A percentile compares a stretch with the other conserved stretches of the same genome.
Evolutionary conservation across 2,797 vertebrate genomes (phyloP).

Genomic region (Muscicapa comitata): DNA sequence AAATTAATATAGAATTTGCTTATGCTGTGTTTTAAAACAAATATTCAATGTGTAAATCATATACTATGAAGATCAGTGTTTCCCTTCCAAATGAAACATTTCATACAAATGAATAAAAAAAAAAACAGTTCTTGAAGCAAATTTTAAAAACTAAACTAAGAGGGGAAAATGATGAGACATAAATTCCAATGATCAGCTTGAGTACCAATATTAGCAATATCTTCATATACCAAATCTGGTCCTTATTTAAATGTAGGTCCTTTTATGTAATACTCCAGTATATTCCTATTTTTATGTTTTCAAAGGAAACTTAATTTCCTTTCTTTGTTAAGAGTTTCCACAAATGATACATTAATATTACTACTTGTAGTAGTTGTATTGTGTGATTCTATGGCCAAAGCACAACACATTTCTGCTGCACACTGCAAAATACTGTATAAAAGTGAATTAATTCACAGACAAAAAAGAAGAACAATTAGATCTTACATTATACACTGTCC

Average conservation of each 20-base stretch:
- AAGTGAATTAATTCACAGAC: not conserved
- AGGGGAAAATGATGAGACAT: not conserved
- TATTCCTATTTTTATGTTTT: not conserved
- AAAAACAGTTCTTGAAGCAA: not conserved
- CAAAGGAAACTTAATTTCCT: not conserved
- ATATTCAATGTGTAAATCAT: not conserved
- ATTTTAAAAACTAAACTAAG: not conserved
- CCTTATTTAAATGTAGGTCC: not conserved
- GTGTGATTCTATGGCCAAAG: not conserved
- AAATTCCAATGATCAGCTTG: not conserved
- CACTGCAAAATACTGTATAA: not conserved
- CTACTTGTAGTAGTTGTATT: not conserved
- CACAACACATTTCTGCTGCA: not conserved
- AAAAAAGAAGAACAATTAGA: not conserved
- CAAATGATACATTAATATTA: not conserved
- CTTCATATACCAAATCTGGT: not conserved
- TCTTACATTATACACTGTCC: not conserved
- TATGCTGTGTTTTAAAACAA: not conserved
- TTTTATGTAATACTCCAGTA: not conserved
- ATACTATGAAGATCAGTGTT: not conserved
- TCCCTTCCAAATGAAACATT: not conserved
- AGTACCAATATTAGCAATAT: not conserved
- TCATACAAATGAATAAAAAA: not conserved
- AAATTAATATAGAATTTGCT: not conserved
- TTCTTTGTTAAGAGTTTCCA: not conserved